phyloP scores from a whole-genome alignment of 2,797 vertebrate genomes.

The Mormyrops attenuatus region DNA sequence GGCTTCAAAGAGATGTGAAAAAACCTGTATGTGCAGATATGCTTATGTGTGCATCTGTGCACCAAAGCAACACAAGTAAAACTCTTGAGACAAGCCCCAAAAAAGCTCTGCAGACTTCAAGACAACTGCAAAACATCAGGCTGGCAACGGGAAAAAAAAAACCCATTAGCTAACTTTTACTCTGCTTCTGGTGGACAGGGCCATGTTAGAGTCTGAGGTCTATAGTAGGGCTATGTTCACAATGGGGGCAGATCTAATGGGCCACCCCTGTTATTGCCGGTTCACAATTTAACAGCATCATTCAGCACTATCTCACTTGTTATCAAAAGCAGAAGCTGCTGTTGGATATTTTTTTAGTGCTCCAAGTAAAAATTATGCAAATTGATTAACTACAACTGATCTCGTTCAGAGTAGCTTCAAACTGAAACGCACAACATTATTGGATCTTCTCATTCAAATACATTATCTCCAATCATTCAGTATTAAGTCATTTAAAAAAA shows the following conservation, averaged over 20 bases:
- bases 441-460: background rate
- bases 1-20: background rate
- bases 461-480: background rate
- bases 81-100: constrained; percentile 8
- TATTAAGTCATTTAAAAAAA: background rate
- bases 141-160: background rate
- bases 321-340: background rate
- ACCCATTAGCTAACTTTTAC: background rate
- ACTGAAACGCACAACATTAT: background rate
- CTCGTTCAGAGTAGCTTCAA: background rate
- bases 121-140: background rate
- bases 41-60: background rate
- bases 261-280: background rate
- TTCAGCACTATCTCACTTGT: background rate
- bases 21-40: background rate
- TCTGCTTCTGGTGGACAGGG: background rate
- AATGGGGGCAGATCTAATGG: background rate
- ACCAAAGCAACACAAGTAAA: background rate
- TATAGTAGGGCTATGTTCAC: background rate
- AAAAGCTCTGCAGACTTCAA: background rate
- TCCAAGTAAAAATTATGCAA: background rate
- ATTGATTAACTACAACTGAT: background rate
- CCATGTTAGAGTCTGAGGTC: background rate
- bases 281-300: background rate
- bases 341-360: background rate